Conservation (phyloP, 2,113 vertebrate genomes). For the Barbus barbus region DNA sequence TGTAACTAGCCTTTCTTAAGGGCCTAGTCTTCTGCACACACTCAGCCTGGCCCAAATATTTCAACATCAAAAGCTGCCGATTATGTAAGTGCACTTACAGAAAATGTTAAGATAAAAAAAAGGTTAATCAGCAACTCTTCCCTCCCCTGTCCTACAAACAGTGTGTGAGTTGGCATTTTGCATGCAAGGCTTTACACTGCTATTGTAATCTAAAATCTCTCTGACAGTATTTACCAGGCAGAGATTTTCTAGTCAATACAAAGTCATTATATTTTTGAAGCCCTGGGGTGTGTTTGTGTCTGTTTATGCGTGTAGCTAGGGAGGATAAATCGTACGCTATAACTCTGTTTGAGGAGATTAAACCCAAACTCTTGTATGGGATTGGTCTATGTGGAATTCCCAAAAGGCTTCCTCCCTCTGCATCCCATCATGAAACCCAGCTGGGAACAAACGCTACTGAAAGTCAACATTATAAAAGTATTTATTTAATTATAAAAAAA, state of each 20-base stretch:
- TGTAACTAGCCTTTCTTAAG: neutral
- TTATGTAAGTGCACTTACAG: slow-evolving; percentile 25
- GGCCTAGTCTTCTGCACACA: slow-evolving; percentile 22
- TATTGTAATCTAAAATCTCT: slow-evolving; percentile 2
- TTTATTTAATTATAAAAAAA: neutral
- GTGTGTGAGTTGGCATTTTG: slow-evolving; percentile 8
- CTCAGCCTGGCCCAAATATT: slow-evolving; percentile 14
- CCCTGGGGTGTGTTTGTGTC: slow-evolving; percentile 25
- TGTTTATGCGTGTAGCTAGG: slow-evolving; percentile 46
- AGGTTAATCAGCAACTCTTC: slow-evolving; percentile 28
- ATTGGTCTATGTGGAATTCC: slow-evolving; percentile 46
- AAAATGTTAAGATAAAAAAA: slow-evolving; percentile 33
- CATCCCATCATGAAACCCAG: slow-evolving; percentile 35
- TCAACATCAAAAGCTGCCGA: slow-evolving; percentile 16
- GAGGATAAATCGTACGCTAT: neutral
- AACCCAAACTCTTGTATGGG: slow-evolving; percentile 25
- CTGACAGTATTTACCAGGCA: slow-evolving; percentile 25
- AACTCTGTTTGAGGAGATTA: slow-evolving; percentile 38
- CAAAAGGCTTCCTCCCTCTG: slow-evolving; percentile 34
- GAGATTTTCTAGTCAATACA: slow-evolving; percentile 27
- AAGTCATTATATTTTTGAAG: slow-evolving; percentile 41
- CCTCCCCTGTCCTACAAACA: neutral
- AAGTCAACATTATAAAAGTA: neutral
- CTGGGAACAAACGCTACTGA: neutral
- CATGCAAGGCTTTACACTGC: neutral